A percentile compares a stretch with the other conserved stretches of the same genome.
Conservation (phyloP, 2,113 vertebrate genomes). For the Ochotona princeps region DNA sequence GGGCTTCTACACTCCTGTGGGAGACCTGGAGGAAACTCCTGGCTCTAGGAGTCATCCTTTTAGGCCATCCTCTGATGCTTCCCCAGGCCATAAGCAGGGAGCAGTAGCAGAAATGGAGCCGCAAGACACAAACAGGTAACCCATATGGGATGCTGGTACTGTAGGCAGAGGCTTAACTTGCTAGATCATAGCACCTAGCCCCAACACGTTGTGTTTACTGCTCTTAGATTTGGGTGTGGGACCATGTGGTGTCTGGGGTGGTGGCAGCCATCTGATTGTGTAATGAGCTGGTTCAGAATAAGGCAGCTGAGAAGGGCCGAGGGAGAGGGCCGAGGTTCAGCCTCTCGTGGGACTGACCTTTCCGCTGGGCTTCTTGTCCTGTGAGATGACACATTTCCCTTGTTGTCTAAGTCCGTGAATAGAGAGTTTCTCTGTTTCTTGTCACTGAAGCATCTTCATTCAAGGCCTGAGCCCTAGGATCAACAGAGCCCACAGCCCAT, state of each 20-base stretch:
- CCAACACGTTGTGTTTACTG: background rate
- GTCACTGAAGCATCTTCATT: background rate
- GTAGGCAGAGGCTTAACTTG: too few relatives aligned
- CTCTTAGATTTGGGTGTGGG: background rate
- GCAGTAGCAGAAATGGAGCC: too few relatives aligned
- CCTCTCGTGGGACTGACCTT: background rate
- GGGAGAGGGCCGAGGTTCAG: conserved; percentile 27
- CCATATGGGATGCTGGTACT: too few relatives aligned
- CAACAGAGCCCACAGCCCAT: background rate
- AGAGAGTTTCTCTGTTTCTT: conserved; percentile 28
- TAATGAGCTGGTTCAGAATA: background rate
- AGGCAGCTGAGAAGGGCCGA: conserved; percentile 7
- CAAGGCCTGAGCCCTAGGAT: background rate
- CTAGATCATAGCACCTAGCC: too few relatives aligned
- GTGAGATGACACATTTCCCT: background rate
- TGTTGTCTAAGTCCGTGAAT: conserved; percentile 6
- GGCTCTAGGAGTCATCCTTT: too few relatives aligned
- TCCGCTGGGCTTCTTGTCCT: background rate
- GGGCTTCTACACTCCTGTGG: too few relatives aligned
- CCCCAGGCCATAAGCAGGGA: too few relatives aligned
- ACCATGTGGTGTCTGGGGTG: background rate
- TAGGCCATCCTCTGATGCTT: too few relatives aligned
- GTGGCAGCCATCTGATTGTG: background rate
- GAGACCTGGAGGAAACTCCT: too few relatives aligned
- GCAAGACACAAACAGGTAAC: too few relatives aligned